These are phyloP conservation scores for Sycophaga agraensis DNA, from an alignment of 1,140 invertebrate species.

Conservation along the genomic window DNA sequence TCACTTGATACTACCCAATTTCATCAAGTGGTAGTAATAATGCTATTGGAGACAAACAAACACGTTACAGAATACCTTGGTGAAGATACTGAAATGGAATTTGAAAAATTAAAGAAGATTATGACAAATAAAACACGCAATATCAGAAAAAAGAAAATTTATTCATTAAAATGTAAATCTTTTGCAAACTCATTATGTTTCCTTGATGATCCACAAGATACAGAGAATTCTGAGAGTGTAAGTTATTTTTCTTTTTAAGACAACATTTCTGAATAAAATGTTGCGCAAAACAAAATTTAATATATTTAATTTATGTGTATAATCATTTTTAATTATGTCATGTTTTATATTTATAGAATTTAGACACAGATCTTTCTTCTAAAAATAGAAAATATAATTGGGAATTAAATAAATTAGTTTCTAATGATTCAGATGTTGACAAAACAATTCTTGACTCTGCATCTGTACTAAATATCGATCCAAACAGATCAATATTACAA, in stretches of 20 bases:
- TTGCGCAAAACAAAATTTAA: too few species aligned
- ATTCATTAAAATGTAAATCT: constrained; percentile 15
- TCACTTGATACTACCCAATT: not conserved
- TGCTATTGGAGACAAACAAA: not conserved
- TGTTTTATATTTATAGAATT: not conserved
- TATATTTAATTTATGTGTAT: not conserved
- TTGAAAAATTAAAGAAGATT: constrained; percentile 26
- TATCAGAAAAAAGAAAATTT: not conserved
- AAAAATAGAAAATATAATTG: constrained; percentile 16
- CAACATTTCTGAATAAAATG: too few species aligned
- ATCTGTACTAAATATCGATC: not conserved
- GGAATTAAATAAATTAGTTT: constrained; percentile 10
- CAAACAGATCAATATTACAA: constrained; percentile 13
- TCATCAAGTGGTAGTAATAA: constrained; percentile 10
- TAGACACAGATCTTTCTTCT: too few species aligned
- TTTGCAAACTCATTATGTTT: constrained; percentile 15
- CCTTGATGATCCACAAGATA: not conserved
- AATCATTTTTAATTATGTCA: not conserved
- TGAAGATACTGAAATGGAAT: constrained; percentile 17
- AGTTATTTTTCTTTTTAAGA: constrained; percentile 5
- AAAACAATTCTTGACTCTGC: not conserved
- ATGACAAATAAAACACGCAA: not conserved
- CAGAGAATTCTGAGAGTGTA: constrained; percentile 2
- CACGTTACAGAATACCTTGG: constrained; percentile 15
- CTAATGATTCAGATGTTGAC: not conserved